Percentiles rank a stretch among this genome's conserved stretches.
These are phyloP conservation scores for Phalacrocorax brasilianus DNA, from an alignment of 2,113 vertebrate genomes.

Conservation along the genomic window DNA sequence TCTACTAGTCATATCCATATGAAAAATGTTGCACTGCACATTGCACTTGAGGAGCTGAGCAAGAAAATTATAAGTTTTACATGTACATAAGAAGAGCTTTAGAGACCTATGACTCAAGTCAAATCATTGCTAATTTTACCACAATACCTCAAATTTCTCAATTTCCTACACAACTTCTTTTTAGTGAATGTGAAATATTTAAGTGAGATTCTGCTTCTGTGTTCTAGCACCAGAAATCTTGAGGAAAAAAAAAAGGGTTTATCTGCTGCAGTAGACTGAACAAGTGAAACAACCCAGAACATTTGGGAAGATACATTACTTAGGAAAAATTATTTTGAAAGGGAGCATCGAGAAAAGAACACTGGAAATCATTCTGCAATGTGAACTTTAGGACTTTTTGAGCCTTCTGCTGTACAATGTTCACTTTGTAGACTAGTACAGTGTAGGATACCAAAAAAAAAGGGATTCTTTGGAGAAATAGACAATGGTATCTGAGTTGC, in stretches of 20 bases:
- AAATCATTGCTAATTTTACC: neutral
- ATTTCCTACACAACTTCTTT: neutral
- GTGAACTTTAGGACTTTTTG: neutral
- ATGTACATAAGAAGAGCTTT: neutral
- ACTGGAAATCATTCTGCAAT: neutral
- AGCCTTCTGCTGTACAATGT: neutral
- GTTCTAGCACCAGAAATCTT: neutral
- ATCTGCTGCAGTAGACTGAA: neutral
- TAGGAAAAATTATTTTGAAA: neutral
- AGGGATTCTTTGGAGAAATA: constrained; percentile 33
- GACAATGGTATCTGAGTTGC: constrained; percentile 24
- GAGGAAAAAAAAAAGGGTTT: neutral
- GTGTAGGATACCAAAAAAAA: constrained; percentile 1
- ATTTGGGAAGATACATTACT: neutral
- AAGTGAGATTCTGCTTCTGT: neutral
- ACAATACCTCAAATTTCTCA: neutral
- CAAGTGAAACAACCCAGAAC: neutral
- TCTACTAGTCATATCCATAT: neutral
- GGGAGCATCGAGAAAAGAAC: neutral
- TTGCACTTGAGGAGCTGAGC: neutral
- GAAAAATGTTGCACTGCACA: neutral
- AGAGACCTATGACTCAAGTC: neutral
- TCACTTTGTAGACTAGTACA: neutral
- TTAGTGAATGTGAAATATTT: neutral
- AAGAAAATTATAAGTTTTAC: neutral